phyloP scores from a whole-genome alignment of 2,113 vertebrate species.

The Cyprinus carpio region DNA sequence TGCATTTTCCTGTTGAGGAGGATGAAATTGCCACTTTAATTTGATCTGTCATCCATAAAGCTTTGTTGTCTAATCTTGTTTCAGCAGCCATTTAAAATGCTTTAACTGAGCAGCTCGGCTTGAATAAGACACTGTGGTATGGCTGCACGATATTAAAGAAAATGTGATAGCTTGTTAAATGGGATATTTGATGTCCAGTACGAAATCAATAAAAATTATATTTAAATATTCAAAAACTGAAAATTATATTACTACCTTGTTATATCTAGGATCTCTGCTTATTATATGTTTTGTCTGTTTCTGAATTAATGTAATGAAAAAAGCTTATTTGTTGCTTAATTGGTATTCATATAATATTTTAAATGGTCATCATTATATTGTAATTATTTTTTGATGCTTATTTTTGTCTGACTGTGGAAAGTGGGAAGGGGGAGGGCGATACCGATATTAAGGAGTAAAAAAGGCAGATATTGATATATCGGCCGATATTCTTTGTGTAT shows the following conservation, averaged over 20 bases:
- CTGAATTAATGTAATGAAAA: neutral
- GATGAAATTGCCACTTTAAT: neutral
- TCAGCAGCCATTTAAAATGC: neutral
- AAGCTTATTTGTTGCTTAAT: neutral
- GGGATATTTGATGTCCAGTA: neutral
- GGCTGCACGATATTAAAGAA: neutral
- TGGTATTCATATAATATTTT: neutral
- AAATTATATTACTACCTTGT: too few species aligned
- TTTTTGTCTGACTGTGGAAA: too few species aligned
- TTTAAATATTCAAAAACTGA: neutral
- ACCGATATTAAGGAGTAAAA: too few species aligned
- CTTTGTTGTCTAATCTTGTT: neutral
- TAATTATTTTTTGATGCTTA: too few species aligned
- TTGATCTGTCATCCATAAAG: neutral
- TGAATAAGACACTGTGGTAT: neutral
- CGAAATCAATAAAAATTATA: neutral
- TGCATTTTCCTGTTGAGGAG: neutral
- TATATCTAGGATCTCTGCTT: neutral
- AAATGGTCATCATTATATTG: too few species aligned
- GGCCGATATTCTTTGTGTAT: too few species aligned
- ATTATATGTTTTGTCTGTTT: too few species aligned
- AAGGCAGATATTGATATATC: too few species aligned
- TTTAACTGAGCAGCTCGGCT: neutral
- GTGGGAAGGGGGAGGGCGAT: too few species aligned
- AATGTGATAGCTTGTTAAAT: neutral